Percentiles rank a stretch among this genome's conserved stretches.
Evolutionary conservation across 2,113 vertebrate genomes (phyloP).

Genomic region (Callaeas wilsoni): DNA sequence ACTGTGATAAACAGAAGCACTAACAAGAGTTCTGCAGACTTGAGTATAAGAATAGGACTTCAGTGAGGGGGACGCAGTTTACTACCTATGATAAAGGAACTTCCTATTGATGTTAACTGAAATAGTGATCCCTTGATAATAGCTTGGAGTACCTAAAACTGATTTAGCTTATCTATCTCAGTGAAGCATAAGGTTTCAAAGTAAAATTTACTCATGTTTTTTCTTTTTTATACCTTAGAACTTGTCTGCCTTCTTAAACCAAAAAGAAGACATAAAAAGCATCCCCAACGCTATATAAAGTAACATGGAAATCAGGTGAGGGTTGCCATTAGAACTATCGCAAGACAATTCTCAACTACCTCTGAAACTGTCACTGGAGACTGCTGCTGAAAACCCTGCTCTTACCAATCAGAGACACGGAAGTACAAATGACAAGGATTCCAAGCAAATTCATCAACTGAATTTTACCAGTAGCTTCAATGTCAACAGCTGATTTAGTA

Average conservation of each 20-base stretch:
- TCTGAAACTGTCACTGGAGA: neutral
- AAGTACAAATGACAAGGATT: neutral
- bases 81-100: neutral
- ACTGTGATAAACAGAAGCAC: neutral
- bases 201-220: neutral
- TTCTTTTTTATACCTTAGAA: neutral
- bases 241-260: neutral
- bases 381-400: neutral
- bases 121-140: neutral
- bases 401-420: neutral
- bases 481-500: neutral
- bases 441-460: neutral
- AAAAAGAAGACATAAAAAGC: neutral
- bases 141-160: neutral
- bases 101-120: neutral
- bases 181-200: neutral
- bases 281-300: neutral
- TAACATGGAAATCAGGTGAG: neutral
- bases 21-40: neutral
- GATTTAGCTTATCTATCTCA: neutral
- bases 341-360: neutral
- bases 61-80: neutral
- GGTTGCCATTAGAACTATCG: neutral
- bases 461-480: neutral
- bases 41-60: neutral